phyloP scores from a whole-genome alignment of 1,140 invertebrate genomes.

The Drosophila santomea region DNA sequence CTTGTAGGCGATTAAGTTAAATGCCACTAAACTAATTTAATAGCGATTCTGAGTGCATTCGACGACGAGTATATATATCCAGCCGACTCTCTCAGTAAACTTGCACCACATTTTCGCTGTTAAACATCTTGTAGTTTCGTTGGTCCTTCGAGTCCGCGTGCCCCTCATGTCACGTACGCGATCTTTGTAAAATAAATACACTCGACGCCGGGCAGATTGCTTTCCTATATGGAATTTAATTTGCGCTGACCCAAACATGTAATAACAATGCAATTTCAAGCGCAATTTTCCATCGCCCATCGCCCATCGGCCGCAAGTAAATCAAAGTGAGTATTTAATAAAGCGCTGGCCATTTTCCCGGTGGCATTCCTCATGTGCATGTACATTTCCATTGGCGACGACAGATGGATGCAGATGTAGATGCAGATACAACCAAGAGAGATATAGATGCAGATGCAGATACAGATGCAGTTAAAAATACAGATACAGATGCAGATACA shows the following conservation, averaged over 20 bases:
- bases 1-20: conserved; percentile 84
- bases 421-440: not conserved
- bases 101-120: conserved; percentile 75
- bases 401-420: conserved; percentile 5
- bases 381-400: conserved; percentile 16
- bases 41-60: conserved; percentile 79
- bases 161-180: conserved; percentile 69
- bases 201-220: conserved; percentile 70
- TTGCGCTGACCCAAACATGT: conserved; percentile 82
- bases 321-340: conserved; percentile 54
- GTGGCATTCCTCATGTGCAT: conserved; percentile 6
- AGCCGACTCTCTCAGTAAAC: conserved; percentile 29
- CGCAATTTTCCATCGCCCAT: conserved; percentile 60
- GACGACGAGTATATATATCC: conserved; percentile 1
- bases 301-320: not conserved
- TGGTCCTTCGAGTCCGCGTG: conserved; percentile 30
- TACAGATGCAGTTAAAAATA: not conserved
- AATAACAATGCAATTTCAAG: conserved; percentile 84
- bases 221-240: conserved; percentile 84
- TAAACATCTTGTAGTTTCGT: conserved; percentile 69
- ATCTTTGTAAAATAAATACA: conserved; percentile 78
- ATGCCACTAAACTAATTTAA: conserved; percentile 85
- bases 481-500: conserved; percentile 1
- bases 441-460: conserved; percentile 6
- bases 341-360: conserved; percentile 35